Evolutionary conservation across 2,888 invertebrate genomes (phyloP).

Genomic region (Epinotia bilunana): DNA sequence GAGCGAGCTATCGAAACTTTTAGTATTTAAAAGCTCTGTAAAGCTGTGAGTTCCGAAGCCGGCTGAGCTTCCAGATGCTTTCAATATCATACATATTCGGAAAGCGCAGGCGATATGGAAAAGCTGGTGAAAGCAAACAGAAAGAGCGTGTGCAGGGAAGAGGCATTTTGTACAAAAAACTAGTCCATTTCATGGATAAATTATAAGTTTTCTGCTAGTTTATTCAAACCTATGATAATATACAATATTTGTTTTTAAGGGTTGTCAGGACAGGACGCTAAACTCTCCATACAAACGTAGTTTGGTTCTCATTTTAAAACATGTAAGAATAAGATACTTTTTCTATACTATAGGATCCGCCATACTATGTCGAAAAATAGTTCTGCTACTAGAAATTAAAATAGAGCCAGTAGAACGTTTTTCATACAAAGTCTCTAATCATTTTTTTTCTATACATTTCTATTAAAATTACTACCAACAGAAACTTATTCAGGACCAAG

Average conservation of each 20-base stretch:
- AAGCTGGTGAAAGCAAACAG: conserved; percentile 6
- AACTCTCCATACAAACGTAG: too few relatives aligned
- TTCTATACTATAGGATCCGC: too few relatives aligned
- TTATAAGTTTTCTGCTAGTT: neutral
- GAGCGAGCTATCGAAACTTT: conserved; percentile 34
- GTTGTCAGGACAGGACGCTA: too few relatives aligned
- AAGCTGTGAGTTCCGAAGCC: conserved; percentile 26
- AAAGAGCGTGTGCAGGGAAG: conserved; percentile 3
- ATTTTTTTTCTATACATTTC: too few relatives aligned
- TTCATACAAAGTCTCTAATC: too few relatives aligned
- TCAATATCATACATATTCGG: conserved; percentile 33
- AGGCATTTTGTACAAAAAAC: conserved; percentile 12
- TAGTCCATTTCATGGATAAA: conserved; percentile 1
- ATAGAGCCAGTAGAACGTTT: too few relatives aligned
- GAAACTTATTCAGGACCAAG: too few relatives aligned
- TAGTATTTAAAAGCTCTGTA: conserved; percentile 33
- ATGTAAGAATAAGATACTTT: too few relatives aligned
- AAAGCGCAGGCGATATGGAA: conserved; percentile 2
- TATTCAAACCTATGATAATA: neutral
- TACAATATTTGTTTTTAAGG: neutral
- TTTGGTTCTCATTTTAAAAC: too few relatives aligned
- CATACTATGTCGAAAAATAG: too few relatives aligned
- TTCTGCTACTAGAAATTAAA: too few relatives aligned
- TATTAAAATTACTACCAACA: too few relatives aligned
- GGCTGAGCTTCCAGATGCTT: conserved; percentile 13